Evolutionary conservation across 2,888 invertebrate species (phyloP).

Genomic region (Limenitis camilla): DNA sequence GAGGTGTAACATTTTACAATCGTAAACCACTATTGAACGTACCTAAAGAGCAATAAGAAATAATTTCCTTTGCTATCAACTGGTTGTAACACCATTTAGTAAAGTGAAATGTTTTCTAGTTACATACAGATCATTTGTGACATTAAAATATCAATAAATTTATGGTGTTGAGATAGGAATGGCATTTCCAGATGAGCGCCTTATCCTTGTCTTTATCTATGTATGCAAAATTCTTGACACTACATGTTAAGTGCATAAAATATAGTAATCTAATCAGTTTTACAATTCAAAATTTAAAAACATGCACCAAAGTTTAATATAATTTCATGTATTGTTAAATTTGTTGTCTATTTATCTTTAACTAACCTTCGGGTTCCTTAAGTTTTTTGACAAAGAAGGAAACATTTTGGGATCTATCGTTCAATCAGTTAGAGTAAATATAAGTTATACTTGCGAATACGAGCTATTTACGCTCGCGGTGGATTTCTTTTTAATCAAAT

Average conservation of each 20-base stretch:
- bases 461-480: no score
- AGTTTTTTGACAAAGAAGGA: no score
- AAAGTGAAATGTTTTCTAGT: conserved; percentile 41
- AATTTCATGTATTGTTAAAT: no score
- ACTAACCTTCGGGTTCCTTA: no score
- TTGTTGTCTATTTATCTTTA: no score
- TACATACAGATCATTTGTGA: conserved; percentile 73
- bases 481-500: no score
- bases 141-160: conserved; percentile 74
- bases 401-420: no score
- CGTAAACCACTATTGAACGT: conserved; percentile 16
- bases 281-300: conserved; percentile 9
- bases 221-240: conserved; percentile 43
- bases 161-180: conserved; percentile 64
- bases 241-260: conserved; percentile 27
- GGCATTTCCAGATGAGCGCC: conserved; percentile 49
- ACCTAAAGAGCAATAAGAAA: conserved; percentile 14
- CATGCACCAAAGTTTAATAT: no score
- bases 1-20: conserved; percentile 1
- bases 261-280: conserved; percentile 23
- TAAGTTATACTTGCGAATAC: no score
- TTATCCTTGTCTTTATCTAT: conserved; percentile 38
- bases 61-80: conserved; percentile 15
- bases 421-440: no score
- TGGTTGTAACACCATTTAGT: conserved; percentile 35